These are phyloP conservation scores for Rynchops niger DNA, from an alignment of 2,113 vertebrate genomes.

Conservation along the genomic window DNA sequence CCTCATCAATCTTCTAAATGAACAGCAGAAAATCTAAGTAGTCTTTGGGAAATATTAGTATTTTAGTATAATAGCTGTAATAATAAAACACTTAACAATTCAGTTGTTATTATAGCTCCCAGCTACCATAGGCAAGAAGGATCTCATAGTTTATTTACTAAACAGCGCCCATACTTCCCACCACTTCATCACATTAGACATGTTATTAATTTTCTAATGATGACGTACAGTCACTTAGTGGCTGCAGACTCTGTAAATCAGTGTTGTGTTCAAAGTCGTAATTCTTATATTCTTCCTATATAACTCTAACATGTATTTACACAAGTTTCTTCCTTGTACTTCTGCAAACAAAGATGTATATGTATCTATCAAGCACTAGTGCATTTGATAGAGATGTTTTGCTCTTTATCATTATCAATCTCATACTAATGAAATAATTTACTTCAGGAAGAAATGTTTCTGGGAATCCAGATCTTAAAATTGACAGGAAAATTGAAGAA, in stretches of 20 bases:
- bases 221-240: neutral
- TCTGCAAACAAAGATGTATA: neutral
- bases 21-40: neutral
- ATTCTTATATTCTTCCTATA: neutral
- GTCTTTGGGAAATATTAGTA: neutral
- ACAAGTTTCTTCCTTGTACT: neutral
- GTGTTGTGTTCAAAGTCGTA: neutral
- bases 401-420: neutral
- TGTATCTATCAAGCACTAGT: neutral
- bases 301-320: neutral
- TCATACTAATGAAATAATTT: neutral
- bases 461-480: neutral
- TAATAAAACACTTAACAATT: neutral
- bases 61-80: neutral
- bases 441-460: neutral
- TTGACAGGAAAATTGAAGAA: neutral
- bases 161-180: neutral
- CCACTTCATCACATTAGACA: neutral
- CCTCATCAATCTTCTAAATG: neutral
- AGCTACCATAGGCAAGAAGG: neutral
- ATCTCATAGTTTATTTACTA: neutral
- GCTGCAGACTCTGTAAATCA: neutral
- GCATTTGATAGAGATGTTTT: neutral
- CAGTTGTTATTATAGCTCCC: neutral
- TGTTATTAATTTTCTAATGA: neutral